These are phyloP conservation scores for Hirtodrosophila trivittata DNA, from an alignment of 2,888 invertebrate species.

Conservation along the genomic window DNA sequence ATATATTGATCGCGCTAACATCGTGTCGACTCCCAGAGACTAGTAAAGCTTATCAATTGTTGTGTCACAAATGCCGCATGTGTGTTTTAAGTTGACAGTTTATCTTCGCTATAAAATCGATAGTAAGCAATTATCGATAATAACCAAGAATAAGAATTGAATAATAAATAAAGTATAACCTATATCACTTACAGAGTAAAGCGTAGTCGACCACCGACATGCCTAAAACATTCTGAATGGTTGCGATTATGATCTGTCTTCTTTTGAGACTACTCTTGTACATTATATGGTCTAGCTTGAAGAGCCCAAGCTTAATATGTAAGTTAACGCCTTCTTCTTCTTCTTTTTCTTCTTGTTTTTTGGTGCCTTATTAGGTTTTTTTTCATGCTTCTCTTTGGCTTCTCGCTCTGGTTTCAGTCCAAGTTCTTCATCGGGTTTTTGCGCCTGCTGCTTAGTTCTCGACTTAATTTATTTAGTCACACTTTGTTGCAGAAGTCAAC, in stretches of 20 bases:
- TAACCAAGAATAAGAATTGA: no score
- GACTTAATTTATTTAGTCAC: slow-evolving; percentile 75
- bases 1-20: no score
- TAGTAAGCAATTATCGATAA: no score
- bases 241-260: slow-evolving; percentile 41
- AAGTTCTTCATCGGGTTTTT: slow-evolving; percentile 7
- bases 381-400: slow-evolving; percentile 19
- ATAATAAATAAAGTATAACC: no score
- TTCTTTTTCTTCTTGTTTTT: slow-evolving; percentile 26
- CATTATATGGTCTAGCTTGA: slow-evolving; percentile 5
- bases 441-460: slow-evolving; percentile 46
- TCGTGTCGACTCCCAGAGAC: no score
- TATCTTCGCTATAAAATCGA: no score
- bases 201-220: no score
- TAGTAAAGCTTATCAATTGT: no score
- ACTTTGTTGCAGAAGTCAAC: slow-evolving; percentile 78
- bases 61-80: no score
- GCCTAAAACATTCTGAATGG: no score
- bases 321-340: slow-evolving; percentile 65
- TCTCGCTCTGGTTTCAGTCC: slow-evolving; percentile 50
- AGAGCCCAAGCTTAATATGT: slow-evolving; percentile 60
- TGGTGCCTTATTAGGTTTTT: slow-evolving; percentile 47
- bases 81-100: no score
- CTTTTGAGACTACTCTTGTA: slow-evolving; percentile 53
- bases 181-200: no score